phyloP scores from a whole-genome alignment of 2,113 vertebrate species.

The Cinclus cinclus region DNA sequence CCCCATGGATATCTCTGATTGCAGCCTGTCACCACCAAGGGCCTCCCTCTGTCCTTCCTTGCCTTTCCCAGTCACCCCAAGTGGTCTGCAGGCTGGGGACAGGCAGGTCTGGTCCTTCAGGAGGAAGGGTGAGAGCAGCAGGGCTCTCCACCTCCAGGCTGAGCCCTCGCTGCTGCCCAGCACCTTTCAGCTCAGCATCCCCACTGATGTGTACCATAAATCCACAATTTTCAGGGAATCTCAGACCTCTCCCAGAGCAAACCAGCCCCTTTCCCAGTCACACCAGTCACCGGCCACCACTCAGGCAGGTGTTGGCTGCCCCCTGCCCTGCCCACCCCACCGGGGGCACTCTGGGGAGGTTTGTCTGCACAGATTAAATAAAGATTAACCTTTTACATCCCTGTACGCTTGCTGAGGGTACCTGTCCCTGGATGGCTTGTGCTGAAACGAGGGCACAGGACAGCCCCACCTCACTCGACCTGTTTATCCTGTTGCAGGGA shows the following conservation, averaged over 20 bases:
- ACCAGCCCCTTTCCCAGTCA: not conserved
- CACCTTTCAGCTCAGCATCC: not conserved
- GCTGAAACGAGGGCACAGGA: slow-evolving; percentile 19
- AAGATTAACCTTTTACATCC: not conserved
- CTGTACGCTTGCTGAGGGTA: not conserved
- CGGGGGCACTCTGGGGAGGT: fast-evolving
- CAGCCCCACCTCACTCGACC: slow-evolving; percentile 4
- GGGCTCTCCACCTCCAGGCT: not conserved
- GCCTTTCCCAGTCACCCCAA: not conserved
- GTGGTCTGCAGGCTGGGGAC: not conserved
- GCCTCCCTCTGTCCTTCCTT: not conserved
- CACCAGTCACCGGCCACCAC: not conserved
- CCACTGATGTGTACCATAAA: fast-evolving
- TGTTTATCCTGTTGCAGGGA: not conserved
- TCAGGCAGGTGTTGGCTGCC: fast-evolving
- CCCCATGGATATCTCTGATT: not conserved
- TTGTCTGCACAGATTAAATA: not conserved
- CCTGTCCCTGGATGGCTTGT: not conserved
- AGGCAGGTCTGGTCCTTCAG: not conserved
- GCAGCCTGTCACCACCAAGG: not conserved
- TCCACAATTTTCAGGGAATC: fast-evolving
- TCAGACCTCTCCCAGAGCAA: not conserved
- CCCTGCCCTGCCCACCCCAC: not conserved
- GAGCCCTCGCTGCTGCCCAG: not conserved
- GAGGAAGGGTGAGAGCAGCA: not conserved